Conservation (phyloP, 2,888 invertebrate species). For the Eudasyphora cyanicolor region DNA sequence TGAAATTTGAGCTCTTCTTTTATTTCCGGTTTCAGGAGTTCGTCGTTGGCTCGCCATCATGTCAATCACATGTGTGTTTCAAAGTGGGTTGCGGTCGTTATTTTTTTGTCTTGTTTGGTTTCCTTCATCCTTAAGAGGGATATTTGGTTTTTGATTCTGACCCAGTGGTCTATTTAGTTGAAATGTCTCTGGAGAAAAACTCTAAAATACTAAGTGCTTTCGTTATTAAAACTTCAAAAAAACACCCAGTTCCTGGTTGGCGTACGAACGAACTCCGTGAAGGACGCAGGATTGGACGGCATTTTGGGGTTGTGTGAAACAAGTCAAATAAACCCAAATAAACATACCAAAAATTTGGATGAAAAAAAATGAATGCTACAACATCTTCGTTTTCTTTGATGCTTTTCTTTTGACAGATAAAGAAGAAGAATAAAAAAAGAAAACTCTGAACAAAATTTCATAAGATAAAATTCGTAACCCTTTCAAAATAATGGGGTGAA, state of each 20-base stretch:
- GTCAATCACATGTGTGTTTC: conserved; percentile 10
- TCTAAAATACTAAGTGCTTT: conserved; percentile 50
- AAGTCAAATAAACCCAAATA: not conserved
- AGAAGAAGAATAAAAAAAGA: not conserved
- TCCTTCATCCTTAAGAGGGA: not conserved
- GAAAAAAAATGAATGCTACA: not conserved
- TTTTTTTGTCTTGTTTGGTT: not conserved
- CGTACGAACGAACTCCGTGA: too few species aligned
- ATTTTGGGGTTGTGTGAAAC: not conserved
- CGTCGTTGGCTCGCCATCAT: not conserved
- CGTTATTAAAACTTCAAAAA: conserved; percentile 48
- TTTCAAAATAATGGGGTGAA: not conserved
- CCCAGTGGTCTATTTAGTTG: conserved; percentile 65
- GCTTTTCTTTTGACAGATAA: not conserved
- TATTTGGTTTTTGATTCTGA: conserved; percentile 22
- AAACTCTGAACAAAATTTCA: not conserved
- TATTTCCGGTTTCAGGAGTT: not conserved
- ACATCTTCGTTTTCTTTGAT: conserved; percentile 15
- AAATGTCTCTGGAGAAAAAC: conserved; percentile 63
- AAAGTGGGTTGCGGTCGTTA: not conserved
- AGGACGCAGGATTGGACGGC: not conserved
- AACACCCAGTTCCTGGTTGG: not conserved
- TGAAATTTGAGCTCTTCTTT: conserved; percentile 12
- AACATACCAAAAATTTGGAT: conserved; percentile 3
- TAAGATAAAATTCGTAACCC: conserved; percentile 7